phyloP scores from a whole-genome alignment of 2,888 invertebrate genomes.

The Linnaemya tessellans region DNA sequence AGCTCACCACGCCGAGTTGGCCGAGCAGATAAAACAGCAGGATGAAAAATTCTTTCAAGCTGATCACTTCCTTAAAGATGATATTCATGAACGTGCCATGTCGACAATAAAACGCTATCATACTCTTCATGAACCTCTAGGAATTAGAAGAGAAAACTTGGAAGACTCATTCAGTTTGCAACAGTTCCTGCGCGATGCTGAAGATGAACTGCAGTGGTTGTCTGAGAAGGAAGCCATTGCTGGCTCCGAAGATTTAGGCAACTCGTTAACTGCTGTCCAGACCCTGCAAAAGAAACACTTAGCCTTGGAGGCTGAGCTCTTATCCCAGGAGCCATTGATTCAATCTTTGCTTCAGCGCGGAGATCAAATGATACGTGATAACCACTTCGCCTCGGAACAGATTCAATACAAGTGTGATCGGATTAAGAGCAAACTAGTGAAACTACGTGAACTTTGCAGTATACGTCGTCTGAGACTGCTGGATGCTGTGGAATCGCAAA shows the following conservation, averaged over 20 bases:
- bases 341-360: conserved; percentile 89
- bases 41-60: conserved; percentile 90
- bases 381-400: conserved; percentile 92
- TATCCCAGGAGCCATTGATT: conserved; percentile 93
- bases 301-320: conserved; percentile 93
- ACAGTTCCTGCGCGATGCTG: conserved; percentile 95
- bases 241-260: conserved; percentile 88
- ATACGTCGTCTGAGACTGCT: conserved; percentile 89
- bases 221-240: conserved; percentile 89
- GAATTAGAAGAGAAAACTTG: conserved; percentile 94
- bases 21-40: conserved; percentile 90
- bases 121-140: conserved; percentile 94
- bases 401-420: conserved; percentile 81
- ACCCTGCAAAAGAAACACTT: conserved; percentile 97
- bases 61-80: conserved; percentile 94
- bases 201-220: conserved; percentile 97
- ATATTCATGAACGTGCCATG: conserved; percentile 90
- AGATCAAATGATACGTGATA: conserved; percentile 90
- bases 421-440: conserved; percentile 88
- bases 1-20: conserved; percentile 91
- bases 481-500: conserved; percentile 93
- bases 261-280: conserved; percentile 89
- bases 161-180: conserved; percentile 95
- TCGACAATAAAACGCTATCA: conserved; percentile 88
- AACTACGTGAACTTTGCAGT: conserved; percentile 89